These are phyloP conservation scores for Acrobasis consociella DNA, from an alignment of 2,888 invertebrate genomes.

Conservation along the genomic window DNA sequence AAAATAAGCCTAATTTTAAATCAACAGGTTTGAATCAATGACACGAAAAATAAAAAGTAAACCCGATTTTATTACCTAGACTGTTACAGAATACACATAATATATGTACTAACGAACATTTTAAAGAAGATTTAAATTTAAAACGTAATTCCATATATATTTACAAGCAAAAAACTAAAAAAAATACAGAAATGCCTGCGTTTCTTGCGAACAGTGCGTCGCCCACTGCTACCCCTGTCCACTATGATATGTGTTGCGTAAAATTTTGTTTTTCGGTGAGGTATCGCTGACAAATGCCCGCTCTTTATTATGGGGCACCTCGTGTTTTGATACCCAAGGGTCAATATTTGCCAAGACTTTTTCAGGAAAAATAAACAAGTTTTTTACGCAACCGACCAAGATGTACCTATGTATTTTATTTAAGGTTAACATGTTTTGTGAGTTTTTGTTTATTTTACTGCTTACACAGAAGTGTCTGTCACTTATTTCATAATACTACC, in stretches of 20 bases:
- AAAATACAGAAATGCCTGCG: constrained; percentile 30
- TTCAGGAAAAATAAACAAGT: not conserved
- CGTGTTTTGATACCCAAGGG: constrained; percentile 34
- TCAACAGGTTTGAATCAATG: no score
- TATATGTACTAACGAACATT: no score
- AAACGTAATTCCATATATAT: not conserved
- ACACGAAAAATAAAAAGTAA: no score
- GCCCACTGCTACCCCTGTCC: constrained; percentile 48
- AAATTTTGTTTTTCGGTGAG: constrained; percentile 80
- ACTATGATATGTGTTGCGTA: constrained; percentile 80
- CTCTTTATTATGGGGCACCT: constrained; percentile 57
- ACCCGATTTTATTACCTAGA: no score
- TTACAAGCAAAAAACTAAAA: not conserved
- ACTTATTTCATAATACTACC: no score
- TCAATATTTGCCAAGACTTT: constrained; percentile 25
- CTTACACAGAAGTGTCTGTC: no score
- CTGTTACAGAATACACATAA: no score
- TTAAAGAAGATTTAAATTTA: no score
- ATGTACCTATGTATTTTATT: not conserved
- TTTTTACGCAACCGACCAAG: not conserved
- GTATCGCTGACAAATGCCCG: constrained; percentile 74
- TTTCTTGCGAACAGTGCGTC: constrained; percentile 51
- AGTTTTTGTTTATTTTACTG: constrained; percentile 32
- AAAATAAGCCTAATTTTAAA: no score
- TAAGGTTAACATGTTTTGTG: not conserved